Evolutionary conservation across 2,113 vertebrate species (phyloP).

Genomic region (Podiceps cristatus): DNA sequence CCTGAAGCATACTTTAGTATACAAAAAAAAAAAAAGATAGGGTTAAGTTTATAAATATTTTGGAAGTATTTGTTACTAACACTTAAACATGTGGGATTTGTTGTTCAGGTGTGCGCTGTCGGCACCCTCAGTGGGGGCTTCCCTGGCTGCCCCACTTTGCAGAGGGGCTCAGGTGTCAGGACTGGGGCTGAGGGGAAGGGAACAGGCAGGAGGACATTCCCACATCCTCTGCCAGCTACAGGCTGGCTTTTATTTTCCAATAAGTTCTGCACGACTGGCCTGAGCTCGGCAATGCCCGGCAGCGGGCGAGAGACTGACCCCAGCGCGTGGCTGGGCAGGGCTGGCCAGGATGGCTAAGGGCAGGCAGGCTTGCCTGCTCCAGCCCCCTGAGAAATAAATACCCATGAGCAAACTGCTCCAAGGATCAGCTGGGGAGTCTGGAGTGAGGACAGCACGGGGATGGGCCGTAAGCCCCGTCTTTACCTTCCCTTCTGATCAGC

Average conservation of each 20-base stretch:
- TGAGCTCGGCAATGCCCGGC: rapidly evolving
- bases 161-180: background rate
- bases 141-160: background rate
- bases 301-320: rapidly evolving
- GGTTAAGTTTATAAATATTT: background rate
- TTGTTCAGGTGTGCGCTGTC: rapidly evolving
- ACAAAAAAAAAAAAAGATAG: rapidly evolving
- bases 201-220: background rate
- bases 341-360: rapidly evolving
- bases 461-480: rapidly evolving
- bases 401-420: rapidly evolving
- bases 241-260: background rate
- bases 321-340: background rate
- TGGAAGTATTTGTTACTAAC: background rate
- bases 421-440: rapidly evolving
- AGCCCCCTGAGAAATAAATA: background rate
- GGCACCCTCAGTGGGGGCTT: background rate
- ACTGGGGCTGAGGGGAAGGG: background rate
- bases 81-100: rapidly evolving
- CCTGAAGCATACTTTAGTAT: rapidly evolving
- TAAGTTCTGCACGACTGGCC: rapidly evolving
- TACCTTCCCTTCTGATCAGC: background rate
- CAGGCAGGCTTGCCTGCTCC: rapidly evolving
- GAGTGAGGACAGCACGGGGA: rapidly evolving
- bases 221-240: background rate